Conservation (phyloP, 2,113 vertebrate genomes). For the Piprites chloris region DNA sequence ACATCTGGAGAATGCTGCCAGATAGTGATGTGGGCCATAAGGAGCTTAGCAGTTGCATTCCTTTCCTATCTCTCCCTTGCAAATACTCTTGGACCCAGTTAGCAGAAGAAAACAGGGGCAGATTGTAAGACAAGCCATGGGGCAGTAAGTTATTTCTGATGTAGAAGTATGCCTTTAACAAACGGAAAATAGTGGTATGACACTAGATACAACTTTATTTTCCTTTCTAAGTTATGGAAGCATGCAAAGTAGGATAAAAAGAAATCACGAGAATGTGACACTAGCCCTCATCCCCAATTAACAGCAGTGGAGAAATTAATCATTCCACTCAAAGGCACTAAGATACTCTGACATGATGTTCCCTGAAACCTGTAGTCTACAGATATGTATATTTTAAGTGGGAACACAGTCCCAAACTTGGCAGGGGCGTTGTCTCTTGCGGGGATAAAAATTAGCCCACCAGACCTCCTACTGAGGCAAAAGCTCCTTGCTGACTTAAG, state of each 20-base stretch:
- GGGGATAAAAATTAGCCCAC: neutral
- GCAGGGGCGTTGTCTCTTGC: neutral
- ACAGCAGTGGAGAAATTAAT: neutral
- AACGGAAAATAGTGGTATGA: neutral
- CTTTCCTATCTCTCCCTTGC: conserved; percentile 18
- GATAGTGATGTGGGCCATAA: neutral
- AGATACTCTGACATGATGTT: neutral
- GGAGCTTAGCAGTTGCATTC: conserved; percentile 43
- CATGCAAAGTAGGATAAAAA: neutral
- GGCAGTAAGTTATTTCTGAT: conserved; percentile 28
- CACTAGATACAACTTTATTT: neutral
- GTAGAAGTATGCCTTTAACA: conserved; percentile 18
- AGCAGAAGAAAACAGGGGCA: neutral
- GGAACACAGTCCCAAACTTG: neutral
- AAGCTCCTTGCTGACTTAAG: neutral
- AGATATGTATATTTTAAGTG: neutral
- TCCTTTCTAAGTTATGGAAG: neutral
- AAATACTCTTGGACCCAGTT: conserved; percentile 2
- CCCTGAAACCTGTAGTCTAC: neutral
- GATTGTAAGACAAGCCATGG: conserved; percentile 17
- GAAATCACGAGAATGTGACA: neutral
- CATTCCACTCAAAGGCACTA: neutral
- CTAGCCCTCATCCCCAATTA: neutral
- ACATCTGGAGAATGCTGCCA: conserved; percentile 45
- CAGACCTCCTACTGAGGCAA: neutral